These are phyloP conservation scores for Xestoiulus laeticollis DNA, from an alignment of 2,888 invertebrate species.

Conservation along the genomic window DNA sequence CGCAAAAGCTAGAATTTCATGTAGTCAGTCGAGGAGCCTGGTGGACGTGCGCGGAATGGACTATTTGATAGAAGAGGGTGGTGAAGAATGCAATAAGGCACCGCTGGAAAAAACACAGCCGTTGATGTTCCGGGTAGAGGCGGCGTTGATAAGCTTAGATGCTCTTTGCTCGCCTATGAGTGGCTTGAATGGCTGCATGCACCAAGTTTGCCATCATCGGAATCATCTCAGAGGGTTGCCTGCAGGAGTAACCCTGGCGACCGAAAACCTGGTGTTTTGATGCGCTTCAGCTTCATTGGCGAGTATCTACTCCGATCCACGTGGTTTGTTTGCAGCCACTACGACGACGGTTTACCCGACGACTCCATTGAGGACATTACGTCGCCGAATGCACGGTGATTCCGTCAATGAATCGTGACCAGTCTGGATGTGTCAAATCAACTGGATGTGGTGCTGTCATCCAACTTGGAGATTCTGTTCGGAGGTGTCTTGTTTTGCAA, in stretches of 20 bases:
- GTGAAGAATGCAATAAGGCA: slow-evolving; percentile 20
- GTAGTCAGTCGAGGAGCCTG: slow-evolving; percentile 3
- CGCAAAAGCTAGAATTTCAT: slow-evolving; percentile 14
- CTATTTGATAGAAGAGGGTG: slow-evolving; percentile 42
- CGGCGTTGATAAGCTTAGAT: not conserved
- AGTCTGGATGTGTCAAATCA: no score
- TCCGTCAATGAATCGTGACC: not conserved
- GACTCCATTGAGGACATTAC: not conserved
- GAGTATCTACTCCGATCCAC: not conserved
- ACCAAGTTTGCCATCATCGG: not conserved
- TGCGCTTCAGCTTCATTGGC: no score
- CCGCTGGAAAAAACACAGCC: not conserved
- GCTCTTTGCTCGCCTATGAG: not conserved
- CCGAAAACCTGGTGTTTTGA: not conserved
- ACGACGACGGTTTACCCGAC: not conserved
- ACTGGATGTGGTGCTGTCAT: no score
- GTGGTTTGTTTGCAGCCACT: not conserved
- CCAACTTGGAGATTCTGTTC: no score
- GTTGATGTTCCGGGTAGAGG: slow-evolving; percentile 17
- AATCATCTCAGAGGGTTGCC: not conserved
- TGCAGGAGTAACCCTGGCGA: not conserved
- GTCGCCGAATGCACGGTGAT: not conserved
- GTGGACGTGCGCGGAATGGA: slow-evolving; percentile 37
- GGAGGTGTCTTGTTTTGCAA: no score
- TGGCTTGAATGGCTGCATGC: not conserved